These are phyloP conservation scores for Branchellion lobata DNA, from an alignment of 2,888 invertebrate genomes.

Conservation along the genomic window DNA sequence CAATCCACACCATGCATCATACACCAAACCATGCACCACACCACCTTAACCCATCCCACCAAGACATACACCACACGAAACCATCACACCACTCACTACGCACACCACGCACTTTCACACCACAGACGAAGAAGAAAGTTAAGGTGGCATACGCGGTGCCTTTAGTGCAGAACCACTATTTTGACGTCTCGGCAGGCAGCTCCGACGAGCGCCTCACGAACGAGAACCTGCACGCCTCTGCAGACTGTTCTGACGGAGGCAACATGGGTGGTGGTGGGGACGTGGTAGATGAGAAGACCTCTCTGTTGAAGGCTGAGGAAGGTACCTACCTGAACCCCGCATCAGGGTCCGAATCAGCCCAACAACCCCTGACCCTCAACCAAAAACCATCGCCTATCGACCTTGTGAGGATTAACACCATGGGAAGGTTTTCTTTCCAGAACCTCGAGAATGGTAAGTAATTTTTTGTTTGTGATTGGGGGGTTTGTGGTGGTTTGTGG, in stretches of 20 bases:
- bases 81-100: too few relatives aligned
- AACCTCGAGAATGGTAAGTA: background rate
- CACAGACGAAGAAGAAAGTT: constrained; percentile 49
- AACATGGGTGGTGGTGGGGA: constrained; percentile 65
- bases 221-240: constrained; percentile 47
- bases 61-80: too few relatives aligned
- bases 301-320: constrained; percentile 68
- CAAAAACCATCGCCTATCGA: background rate
- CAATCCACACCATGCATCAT: too few relatives aligned
- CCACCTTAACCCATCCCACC: too few relatives aligned
- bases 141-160: constrained; percentile 82
- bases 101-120: background rate
- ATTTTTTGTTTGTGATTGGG: too few relatives aligned
- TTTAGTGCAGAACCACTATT: constrained; percentile 53
- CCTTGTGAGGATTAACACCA: background rate
- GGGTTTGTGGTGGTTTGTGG: too few relatives aligned
- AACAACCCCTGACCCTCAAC: background rate
- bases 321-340: constrained; percentile 52
- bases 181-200: background rate
- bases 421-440: background rate
- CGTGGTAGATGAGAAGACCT: constrained; percentile 74
- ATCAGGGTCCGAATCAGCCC: constrained; percentile 14
- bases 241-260: too few relatives aligned
- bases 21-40: too few relatives aligned
- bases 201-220: background rate